phyloP scores from a whole-genome alignment of 2,113 vertebrate species.

The Rostratula benghalensis region DNA sequence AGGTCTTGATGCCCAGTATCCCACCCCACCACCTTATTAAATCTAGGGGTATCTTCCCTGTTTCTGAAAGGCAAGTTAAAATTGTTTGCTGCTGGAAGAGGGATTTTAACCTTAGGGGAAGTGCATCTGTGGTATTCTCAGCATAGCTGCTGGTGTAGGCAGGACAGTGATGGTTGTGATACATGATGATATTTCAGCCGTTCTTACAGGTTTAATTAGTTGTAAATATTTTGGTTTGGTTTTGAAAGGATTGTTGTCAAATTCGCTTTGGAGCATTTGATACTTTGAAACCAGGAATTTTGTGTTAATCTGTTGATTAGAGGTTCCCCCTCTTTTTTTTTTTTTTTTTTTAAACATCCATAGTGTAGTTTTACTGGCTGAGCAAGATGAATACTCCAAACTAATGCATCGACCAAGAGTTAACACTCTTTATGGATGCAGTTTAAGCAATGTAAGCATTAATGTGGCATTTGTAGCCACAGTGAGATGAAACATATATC shows the following conservation, averaged over 20 bases:
- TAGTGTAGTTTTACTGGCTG: not conserved
- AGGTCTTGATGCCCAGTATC: not conserved
- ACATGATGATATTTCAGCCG: not conserved
- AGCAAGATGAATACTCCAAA: not conserved
- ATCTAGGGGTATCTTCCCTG: not conserved
- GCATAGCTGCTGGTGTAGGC: no score
- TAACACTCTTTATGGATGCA: not conserved
- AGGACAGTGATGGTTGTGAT: not conserved
- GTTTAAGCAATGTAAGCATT: not conserved
- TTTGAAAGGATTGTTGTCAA: not conserved
- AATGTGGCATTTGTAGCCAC: not conserved
- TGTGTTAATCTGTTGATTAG: not conserved
- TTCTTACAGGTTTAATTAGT: not conserved
- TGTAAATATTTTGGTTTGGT: not conserved
- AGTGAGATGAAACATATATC: not conserved
- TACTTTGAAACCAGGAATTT: not conserved
- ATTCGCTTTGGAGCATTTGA: not conserved
- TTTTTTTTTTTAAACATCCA: not conserved
- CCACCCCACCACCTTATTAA: not conserved
- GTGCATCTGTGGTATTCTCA: not conserved
- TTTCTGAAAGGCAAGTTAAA: not conserved
- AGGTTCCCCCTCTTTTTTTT: no score
- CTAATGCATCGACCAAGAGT: not conserved
- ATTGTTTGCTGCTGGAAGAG: not conserved
- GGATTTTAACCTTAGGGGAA: not conserved